Evolutionary conservation across 2,888 invertebrate genomes (phyloP).

Genomic region (Scelioninae gen. 2): DNA sequence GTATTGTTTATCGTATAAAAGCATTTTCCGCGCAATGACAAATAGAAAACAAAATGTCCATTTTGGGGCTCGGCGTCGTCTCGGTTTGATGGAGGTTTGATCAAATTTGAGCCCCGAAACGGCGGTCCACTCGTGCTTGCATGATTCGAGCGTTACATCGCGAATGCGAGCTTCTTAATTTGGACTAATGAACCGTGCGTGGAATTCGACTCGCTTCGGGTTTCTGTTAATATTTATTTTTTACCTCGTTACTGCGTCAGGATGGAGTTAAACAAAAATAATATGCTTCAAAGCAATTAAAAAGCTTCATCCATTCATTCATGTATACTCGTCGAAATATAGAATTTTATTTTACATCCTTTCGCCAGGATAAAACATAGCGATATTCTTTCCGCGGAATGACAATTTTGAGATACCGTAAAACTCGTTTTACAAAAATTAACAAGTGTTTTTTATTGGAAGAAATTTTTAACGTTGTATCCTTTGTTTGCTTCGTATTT

Average conservation of each 20-base stretch:
- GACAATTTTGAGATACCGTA: slow-evolving; percentile 33
- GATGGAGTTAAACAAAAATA: slow-evolving; percentile 23
- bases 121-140: slow-evolving; percentile 11
- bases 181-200: slow-evolving; percentile 30
- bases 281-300: slow-evolving; percentile 39
- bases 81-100: slow-evolving; percentile 36
- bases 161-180: slow-evolving; percentile 33
- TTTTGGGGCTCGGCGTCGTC: slow-evolving; percentile 8
- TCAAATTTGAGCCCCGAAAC: slow-evolving; percentile 19
- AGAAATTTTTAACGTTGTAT: slow-evolving; percentile 29
- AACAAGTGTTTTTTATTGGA: slow-evolving; percentile 44
- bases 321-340: slow-evolving; percentile 25
- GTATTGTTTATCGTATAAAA: no score
- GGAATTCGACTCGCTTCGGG: slow-evolving; percentile 12
- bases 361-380: slow-evolving; percentile 18
- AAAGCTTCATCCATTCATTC: slow-evolving; percentile 23
- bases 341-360: slow-evolving; percentile 32
- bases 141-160: slow-evolving; percentile 29
- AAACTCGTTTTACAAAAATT: slow-evolving; percentile 33
- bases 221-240: slow-evolving; percentile 35
- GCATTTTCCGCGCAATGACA: slow-evolving; percentile 1
- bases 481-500: slow-evolving; percentile 17
- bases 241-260: slow-evolving; percentile 30
- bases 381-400: slow-evolving; percentile 20
- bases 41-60: slow-evolving; percentile 10